These are phyloP conservation scores for Empis stercorea DNA, from an alignment of 2,888 invertebrate species.

Conservation along the genomic window DNA sequence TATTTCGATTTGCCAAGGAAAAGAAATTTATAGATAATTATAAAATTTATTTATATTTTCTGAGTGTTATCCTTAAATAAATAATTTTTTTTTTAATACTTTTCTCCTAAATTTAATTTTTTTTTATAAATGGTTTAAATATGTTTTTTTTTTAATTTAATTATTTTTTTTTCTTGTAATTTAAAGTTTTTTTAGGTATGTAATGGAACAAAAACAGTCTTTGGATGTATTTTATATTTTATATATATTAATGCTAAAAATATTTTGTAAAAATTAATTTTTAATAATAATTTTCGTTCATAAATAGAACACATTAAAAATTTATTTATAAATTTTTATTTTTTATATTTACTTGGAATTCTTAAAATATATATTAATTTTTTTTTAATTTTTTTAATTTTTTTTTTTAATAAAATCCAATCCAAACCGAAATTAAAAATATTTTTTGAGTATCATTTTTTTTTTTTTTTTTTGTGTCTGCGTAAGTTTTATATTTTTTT, in stretches of 20 bases:
- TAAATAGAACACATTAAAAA: too few species aligned
- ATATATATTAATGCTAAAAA: neutral
- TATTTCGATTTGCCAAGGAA: too few species aligned
- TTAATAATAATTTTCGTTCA: neutral
- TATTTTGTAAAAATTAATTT: neutral
- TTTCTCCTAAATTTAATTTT: conserved; percentile 7
- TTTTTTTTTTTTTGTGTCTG: conserved; percentile 6
- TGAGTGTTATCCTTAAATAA: neutral
- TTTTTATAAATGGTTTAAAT: conserved; percentile 11
- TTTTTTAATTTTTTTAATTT: neutral
- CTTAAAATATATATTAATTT: too few species aligned
- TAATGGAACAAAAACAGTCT: conserved; percentile 39
- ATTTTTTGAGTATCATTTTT: conserved; percentile 12
- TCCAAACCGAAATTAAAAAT: too few species aligned
- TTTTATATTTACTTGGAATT: neutral
- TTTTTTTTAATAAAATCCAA: neutral
- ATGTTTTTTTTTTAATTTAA: conserved; percentile 15
- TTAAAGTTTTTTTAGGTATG: conserved; percentile 15
- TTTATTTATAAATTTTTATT: too few species aligned
- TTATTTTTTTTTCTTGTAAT: conserved; percentile 16
- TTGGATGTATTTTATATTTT: conserved; percentile 33
- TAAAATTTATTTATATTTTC: conserved; percentile 3
- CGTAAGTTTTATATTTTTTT: conserved; percentile 8
- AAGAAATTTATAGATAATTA: too few species aligned
- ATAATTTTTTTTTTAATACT: conserved; percentile 5